Evolutionary conservation across 2,113 vertebrate genomes (phyloP).

Genomic region (Caracal caracal): DNA sequence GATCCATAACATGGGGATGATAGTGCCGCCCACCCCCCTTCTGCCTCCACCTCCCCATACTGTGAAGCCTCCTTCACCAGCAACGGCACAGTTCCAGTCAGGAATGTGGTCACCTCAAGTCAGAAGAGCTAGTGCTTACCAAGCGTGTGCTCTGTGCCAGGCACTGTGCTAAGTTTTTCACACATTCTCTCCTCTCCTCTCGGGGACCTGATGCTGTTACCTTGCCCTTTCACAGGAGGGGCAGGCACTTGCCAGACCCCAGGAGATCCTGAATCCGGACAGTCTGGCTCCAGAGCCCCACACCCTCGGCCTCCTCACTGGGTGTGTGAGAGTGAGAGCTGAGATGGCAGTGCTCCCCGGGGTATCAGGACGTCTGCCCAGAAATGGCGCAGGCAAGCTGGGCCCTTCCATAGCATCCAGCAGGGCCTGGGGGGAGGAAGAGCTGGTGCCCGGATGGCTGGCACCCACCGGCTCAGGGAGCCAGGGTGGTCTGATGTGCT

Average conservation of each 20-base stretch:
- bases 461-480: neutral
- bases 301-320: neutral
- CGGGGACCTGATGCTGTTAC: neutral
- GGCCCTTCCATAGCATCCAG: neutral
- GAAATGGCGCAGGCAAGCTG: neutral
- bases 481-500: neutral
- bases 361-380: neutral
- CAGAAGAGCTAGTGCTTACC: neutral
- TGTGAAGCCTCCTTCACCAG: neutral
- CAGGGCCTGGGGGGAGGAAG: neutral
- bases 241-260: neutral
- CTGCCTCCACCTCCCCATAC: neutral
- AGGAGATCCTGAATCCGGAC: neutral
- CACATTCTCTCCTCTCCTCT: neutral
- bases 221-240: neutral
- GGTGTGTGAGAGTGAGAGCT: neutral
- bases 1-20: neutral
- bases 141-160: neutral
- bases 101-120: neutral
- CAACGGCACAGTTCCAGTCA: neutral
- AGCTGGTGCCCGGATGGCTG: neutral
- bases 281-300: neutral
- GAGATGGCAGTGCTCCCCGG: neutral
- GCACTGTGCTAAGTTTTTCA: neutral
- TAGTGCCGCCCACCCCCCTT: neutral